A percentile compares a stretch with the other conserved stretches of the same genome.
phyloP scores from a whole-genome alignment of 2,113 vertebrate genomes.

The Corydoras maculifer region DNA sequence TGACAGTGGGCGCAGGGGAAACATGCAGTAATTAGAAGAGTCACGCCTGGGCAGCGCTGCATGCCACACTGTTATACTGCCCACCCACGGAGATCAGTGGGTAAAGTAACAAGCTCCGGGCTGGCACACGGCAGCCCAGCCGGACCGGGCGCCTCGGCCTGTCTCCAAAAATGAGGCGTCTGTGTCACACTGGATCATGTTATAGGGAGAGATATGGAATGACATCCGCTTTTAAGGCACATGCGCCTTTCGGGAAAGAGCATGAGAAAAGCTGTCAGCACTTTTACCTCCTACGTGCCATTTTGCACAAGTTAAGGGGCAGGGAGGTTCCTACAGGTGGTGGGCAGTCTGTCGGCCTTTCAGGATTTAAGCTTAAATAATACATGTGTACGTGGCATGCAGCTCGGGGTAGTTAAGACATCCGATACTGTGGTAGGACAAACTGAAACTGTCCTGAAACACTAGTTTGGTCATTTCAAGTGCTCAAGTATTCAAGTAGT shows the following conservation, averaged over 20 bases:
- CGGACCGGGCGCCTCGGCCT: conserved; percentile 13
- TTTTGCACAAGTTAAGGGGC: no score
- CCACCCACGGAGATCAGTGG: conserved; percentile 12
- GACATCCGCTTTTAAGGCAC: not conserved
- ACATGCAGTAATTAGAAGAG: conserved; percentile 40
- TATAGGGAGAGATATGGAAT: not conserved
- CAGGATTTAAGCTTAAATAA: not conserved
- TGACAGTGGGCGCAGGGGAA: conserved; percentile 23
- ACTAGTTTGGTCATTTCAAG: no score
- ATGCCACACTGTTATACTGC: conserved; percentile 17
- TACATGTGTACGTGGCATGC: no score
- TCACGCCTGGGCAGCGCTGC: conserved; percentile 22
- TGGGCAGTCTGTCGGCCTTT: not conserved
- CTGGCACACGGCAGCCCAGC: conserved; percentile 27
- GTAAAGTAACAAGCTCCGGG: conserved; percentile 23
- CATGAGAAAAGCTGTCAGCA: not conserved
- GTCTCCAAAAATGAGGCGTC: conserved; percentile 27
- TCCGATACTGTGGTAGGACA: no score
- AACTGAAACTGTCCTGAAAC: no score
- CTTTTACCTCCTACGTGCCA: no score
- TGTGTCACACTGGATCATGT: conserved; percentile 11
- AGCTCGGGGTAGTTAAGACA: no score
- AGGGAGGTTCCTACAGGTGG: not conserved
- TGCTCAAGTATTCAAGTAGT: no score
- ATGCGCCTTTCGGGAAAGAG: not conserved